Percentiles rank a stretch among this genome's conserved stretches.
phyloP scores from a whole-genome alignment of 2,797 vertebrate species.

The Catamblyrhynchus diadema region DNA sequence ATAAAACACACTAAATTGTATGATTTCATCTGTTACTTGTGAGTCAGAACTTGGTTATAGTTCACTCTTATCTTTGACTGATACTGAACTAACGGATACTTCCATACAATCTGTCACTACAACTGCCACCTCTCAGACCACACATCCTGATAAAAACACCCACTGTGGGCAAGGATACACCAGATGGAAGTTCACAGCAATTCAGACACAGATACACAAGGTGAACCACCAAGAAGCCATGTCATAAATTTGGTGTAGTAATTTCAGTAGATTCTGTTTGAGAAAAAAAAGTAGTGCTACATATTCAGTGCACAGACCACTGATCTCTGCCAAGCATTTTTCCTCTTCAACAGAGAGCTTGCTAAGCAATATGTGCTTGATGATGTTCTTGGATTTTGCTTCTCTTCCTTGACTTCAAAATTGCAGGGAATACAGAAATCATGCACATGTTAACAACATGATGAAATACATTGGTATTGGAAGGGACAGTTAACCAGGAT shows the following conservation, averaged over 20 bases:
- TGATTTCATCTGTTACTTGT: background rate
- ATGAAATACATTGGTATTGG: background rate
- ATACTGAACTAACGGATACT: background rate
- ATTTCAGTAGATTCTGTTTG: background rate
- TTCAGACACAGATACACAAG: background rate
- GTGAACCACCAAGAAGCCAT: background rate
- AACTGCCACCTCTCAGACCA: background rate
- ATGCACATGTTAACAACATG: background rate
- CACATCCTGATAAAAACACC: background rate
- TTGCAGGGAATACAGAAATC: background rate
- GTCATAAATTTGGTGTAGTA: background rate
- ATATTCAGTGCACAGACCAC: accelerated
- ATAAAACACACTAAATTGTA: background rate
- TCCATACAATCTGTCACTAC: background rate
- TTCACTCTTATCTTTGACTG: background rate
- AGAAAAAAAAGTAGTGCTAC: background rate
- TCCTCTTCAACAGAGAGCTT: background rate
- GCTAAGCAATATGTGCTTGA: background rate
- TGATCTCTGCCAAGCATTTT: background rate
- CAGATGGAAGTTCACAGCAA: background rate
- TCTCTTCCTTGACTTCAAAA: background rate
- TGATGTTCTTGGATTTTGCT: background rate
- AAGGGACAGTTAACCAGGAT: background rate
- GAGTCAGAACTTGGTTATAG: background rate
- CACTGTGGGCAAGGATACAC: background rate